A percentile compares a stretch with the other conserved stretches of the same genome.
These are phyloP conservation scores for Nesogale talazaci DNA, from an alignment of 2,113 vertebrate species.

Conservation along the genomic window DNA sequence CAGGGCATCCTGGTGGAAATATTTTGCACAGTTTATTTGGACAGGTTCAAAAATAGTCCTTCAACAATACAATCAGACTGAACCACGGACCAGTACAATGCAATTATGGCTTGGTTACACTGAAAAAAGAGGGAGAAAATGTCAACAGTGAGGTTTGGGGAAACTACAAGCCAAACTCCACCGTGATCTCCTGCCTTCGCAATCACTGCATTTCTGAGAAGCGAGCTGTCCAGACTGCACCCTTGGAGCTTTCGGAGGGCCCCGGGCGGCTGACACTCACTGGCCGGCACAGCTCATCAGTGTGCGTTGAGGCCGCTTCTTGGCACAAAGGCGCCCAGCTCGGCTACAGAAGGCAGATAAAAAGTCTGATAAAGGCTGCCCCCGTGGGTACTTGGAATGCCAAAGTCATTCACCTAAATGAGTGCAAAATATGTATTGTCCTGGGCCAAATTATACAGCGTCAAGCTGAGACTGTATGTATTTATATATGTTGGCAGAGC, in stretches of 20 bases:
- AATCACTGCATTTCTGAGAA: background rate
- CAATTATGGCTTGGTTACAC: slow-evolving; percentile 63
- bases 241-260: slow-evolving; percentile 16
- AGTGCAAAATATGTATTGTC: slow-evolving; percentile 77
- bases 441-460: slow-evolving; percentile 36
- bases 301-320: slow-evolving; percentile 26
- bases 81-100: slow-evolving; percentile 74
- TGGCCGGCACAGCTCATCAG: slow-evolving; percentile 17
- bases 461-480: slow-evolving; percentile 38
- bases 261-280: background rate
- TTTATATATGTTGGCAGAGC: background rate
- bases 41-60: slow-evolving; percentile 79
- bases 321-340: slow-evolving; percentile 35
- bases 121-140: background rate
- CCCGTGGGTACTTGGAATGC: slow-evolving; percentile 31
- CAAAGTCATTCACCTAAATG: slow-evolving; percentile 63
- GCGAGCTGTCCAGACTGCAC: background rate
- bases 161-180: slow-evolving; percentile 57
- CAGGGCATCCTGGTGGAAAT: slow-evolving; percentile 65
- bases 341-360: slow-evolving; percentile 15
- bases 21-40: slow-evolving; percentile 72
- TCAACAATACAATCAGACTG: slow-evolving; percentile 78
- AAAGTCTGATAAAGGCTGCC: slow-evolving; percentile 38
- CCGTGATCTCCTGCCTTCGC: background rate
- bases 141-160: slow-evolving; percentile 70